Conservation (phyloP, 1,140 invertebrate genomes). For the Trichonephila inaurata region DNA sequence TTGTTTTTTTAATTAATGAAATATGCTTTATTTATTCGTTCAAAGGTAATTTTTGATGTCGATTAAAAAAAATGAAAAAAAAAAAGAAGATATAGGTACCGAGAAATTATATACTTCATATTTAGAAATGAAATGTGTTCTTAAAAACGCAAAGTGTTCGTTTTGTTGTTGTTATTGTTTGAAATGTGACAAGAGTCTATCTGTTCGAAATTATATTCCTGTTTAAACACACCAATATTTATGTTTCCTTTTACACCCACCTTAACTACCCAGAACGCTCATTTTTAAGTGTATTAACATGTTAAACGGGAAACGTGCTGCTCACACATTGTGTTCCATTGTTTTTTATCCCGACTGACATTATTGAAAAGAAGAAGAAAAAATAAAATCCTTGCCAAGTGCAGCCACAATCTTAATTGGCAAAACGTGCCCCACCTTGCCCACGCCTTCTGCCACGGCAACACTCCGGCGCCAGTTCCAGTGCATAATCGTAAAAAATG, state of each 20-base stretch:
- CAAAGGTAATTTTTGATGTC: no score
- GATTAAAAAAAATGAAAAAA: no score
- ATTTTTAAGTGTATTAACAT: not conserved
- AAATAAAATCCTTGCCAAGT: not conserved
- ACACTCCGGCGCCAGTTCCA: not conserved
- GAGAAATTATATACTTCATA: no score
- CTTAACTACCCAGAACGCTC: not conserved
- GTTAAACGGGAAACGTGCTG: slow-evolving; percentile 11
- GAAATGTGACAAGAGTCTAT: not conserved
- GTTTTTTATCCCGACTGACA: not conserved
- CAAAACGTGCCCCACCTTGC: slow-evolving; percentile 46
- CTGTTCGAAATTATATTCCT: not conserved
- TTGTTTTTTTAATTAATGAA: no score
- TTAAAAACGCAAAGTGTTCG: no score
- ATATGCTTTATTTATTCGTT: no score
- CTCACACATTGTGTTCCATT: not conserved
- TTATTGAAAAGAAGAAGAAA: not conserved
- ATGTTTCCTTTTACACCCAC: not conserved
- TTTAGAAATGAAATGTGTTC: no score
- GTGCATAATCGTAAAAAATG: slow-evolving; percentile 22
- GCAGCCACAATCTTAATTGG: slow-evolving; percentile 19
- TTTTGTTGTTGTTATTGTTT: no score
- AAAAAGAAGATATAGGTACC: no score
- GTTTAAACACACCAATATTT: not conserved
- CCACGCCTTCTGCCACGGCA: not conserved